Evolutionary conservation across 2,113 vertebrate genomes (phyloP), one percentile per base, ranked within the genome.

Genomic region (Cyprinodon tularosa): DNA sequence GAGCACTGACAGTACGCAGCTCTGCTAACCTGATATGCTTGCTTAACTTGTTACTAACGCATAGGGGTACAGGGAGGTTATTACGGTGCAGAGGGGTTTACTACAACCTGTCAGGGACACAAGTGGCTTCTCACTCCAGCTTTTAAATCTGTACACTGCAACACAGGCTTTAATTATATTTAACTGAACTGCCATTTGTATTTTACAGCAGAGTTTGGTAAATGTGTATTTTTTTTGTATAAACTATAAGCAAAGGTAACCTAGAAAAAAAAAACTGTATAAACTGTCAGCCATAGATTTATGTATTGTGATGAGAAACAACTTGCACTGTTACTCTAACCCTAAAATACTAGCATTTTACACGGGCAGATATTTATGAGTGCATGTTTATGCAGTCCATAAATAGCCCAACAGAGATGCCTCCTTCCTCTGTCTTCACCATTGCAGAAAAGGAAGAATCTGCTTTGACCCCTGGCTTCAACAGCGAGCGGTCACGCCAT

Each of bases 331-430:
- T 20, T 9, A n/a, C 14, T 57, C 6, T 45, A 11, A 7, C 50
- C 17, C 17, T 53, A 57, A 20, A n/a, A 9, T 8, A 38, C 0
- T 66, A 80, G 29, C 61, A 13, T 72, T 76, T 57, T 66, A 70
- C 53, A 45, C 29, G 10, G 15, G 62, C 78, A 22, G 53, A 17
- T 38, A 48, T 77, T 64, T 68, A 62, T 72, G 50, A 72, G 71
- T 44, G 53, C 67, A 48, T 61, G 40, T 61, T 50, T 60, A 59
- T 48, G 72, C 1, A 0, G 72, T 85, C 83, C 81, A 85, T 62
- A 78, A 92, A 90, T 89, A 90, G 86, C 74, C 61, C 48, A 44
- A 78, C 38, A 48, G 75, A 76, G 79, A 80, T 53, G 86, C 38
- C 72, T 82, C 73, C 71, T 78, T 85, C 75, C 72, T 77, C 66